Conservation (phyloP, 2,888 invertebrate genomes). For the Ischnus inquisitorius region DNA sequence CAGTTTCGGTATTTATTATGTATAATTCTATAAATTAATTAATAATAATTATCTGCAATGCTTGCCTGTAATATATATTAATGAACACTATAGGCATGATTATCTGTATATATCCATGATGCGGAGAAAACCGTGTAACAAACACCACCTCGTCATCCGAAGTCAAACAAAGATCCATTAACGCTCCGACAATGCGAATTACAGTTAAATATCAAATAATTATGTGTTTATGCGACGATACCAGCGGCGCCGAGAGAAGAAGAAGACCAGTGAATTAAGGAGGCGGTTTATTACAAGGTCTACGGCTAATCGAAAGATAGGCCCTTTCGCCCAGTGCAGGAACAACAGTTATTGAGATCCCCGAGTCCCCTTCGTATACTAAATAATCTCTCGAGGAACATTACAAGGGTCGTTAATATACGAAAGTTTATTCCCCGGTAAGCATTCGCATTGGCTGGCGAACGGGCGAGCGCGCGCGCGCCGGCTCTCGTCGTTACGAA, state of each 20-base stretch:
- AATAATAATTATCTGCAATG: no score
- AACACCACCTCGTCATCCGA: constrained; percentile 19
- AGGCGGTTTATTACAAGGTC: constrained; percentile 52
- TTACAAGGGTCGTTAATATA: constrained; percentile 68
- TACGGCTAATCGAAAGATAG: constrained; percentile 42
- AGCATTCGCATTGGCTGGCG: constrained; percentile 44
- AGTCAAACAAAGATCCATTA: constrained; percentile 60
- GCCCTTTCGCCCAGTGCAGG: constrained; percentile 11
- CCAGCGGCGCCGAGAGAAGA: background rate
- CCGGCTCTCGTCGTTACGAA: constrained; percentile 53
- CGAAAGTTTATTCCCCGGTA: constrained; percentile 64
- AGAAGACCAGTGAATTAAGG: constrained; percentile 43
- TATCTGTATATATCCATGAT: no score
- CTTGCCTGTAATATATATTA: no score
- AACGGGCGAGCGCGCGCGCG: background rate
- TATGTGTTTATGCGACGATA: constrained; percentile 49
- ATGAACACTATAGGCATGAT: no score
- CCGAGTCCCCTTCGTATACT: constrained; percentile 39
- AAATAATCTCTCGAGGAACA: constrained; percentile 58
- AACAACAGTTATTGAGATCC: constrained; percentile 46
- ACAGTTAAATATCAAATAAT: constrained; percentile 55
- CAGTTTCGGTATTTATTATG: no score
- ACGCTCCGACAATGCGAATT: constrained; percentile 56
- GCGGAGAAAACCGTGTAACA: background rate
- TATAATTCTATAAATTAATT: no score